phyloP scores from a whole-genome alignment of 2,888 invertebrate species.

The Thelaira solivaga region DNA sequence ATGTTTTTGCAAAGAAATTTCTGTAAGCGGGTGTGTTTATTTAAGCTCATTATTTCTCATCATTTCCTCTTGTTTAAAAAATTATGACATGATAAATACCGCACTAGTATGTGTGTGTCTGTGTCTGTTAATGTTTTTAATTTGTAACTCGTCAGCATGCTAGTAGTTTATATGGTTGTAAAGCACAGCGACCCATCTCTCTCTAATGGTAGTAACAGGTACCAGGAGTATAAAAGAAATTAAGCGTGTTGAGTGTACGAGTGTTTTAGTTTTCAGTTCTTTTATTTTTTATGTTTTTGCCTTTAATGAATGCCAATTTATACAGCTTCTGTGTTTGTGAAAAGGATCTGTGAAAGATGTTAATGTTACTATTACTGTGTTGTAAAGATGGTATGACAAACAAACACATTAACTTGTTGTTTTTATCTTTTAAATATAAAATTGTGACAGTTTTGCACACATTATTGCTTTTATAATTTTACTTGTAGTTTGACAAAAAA shows the following conservation, averaged over 20 bases:
- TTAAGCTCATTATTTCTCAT: slow-evolving; percentile 1
- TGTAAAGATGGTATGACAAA: background rate
- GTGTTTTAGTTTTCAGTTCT: background rate
- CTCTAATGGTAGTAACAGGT: too few relatives aligned
- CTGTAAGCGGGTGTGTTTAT: background rate
- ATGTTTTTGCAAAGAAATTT: slow-evolving; percentile 2
- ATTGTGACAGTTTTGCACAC: background rate
- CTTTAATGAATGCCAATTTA: slow-evolving; percentile 31
- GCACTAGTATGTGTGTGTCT: background rate
- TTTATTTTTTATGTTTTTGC: too few relatives aligned
- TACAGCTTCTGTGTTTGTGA: background rate
- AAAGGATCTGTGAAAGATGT: slow-evolving; percentile 40
- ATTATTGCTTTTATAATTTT: background rate
- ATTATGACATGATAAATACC: slow-evolving; percentile 33
- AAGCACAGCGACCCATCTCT: too few relatives aligned
- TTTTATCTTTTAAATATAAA: too few relatives aligned
- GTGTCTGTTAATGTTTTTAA: too few relatives aligned
- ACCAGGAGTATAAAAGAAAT: too few relatives aligned
- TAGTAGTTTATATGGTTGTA: too few relatives aligned
- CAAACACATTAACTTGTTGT: background rate
- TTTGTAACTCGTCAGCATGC: background rate
- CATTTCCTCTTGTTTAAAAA: slow-evolving; percentile 40
- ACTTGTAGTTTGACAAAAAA: background rate
- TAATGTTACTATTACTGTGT: slow-evolving; percentile 37
- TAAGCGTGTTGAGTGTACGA: too few relatives aligned